Evolutionary conservation across 2,888 invertebrate species (phyloP).

Genomic region (Scaptomyza cyrtandrae): DNA sequence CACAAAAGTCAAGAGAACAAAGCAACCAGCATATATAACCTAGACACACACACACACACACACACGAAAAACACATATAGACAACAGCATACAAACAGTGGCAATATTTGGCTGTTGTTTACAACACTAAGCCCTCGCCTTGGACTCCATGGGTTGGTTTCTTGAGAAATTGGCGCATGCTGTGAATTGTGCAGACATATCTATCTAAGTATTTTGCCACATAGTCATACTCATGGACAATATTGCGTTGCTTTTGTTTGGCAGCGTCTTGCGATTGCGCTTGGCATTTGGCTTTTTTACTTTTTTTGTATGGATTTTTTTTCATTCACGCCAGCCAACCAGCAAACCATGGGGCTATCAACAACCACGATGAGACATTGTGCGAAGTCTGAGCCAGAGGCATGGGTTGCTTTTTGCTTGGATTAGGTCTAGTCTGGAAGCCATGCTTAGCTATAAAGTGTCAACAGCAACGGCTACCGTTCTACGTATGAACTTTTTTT

Average conservation of each 20-base stretch:
- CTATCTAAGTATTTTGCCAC: slow-evolving; percentile 53
- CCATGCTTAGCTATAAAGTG: slow-evolving; percentile 64
- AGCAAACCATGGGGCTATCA: slow-evolving; percentile 47
- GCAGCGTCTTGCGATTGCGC: slow-evolving; percentile 28
- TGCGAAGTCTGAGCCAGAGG: slow-evolving; percentile 42
- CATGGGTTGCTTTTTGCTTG: slow-evolving; percentile 17
- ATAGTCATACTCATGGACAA: slow-evolving; percentile 61
- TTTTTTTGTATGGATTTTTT: slow-evolving; percentile 55
- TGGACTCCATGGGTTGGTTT: slow-evolving; percentile 68
- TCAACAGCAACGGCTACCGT: slow-evolving; percentile 76
- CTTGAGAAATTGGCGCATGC: slow-evolving; percentile 79
- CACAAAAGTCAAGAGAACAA: slow-evolving; percentile 72
- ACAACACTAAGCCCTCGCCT: slow-evolving; percentile 67
- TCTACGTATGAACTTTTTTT: slow-evolving; percentile 55
- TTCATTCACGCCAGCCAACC: slow-evolving; percentile 63
- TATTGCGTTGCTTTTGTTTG: slow-evolving; percentile 76
- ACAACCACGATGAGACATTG: slow-evolving; percentile 62
- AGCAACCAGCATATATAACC: slow-evolving; percentile 47
- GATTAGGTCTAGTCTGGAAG: slow-evolving; percentile 7
- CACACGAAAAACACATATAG: slow-evolving; percentile 14
- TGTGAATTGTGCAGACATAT: slow-evolving; percentile 66
- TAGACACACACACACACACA: slow-evolving; percentile 19
- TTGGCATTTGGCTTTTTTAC: slow-evolving; percentile 28
- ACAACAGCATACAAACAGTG: slow-evolving; percentile 66
- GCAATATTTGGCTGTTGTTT: slow-evolving; percentile 72